Evolutionary conservation across 1,140 invertebrate genomes (phyloP).

Genomic region (Piezodorus guildinii): DNA sequence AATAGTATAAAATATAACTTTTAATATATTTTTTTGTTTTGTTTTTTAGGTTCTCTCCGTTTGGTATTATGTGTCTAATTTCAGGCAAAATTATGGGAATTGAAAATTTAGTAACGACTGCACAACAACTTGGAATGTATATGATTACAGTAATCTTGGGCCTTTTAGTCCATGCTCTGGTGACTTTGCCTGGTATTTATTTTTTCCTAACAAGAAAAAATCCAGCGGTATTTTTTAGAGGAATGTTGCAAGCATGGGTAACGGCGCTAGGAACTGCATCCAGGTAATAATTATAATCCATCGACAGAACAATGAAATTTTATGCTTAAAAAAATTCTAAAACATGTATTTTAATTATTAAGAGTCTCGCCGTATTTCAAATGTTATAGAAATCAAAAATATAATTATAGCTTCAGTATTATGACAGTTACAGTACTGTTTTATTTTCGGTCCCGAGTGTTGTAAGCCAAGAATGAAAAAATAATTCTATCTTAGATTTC

Average conservation of each 20-base stretch:
- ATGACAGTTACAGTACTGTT: too few relatives aligned
- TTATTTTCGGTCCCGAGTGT: too few relatives aligned
- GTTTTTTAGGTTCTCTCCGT: constrained; percentile 48
- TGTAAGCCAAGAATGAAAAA: too few relatives aligned
- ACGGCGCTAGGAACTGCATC: constrained; percentile 57
- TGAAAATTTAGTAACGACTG: constrained; percentile 46
- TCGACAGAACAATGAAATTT: background rate
- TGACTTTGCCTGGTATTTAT: constrained; percentile 50
- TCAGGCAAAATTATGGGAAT: constrained; percentile 54
- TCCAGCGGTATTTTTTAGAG: constrained; percentile 47
- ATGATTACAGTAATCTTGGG: constrained; percentile 53
- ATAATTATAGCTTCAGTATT: too few relatives aligned
- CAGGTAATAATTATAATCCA: constrained; percentile 36
- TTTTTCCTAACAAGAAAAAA: constrained; percentile 49
- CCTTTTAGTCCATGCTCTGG: constrained; percentile 48
- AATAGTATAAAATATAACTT: too few relatives aligned
- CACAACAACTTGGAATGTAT: constrained; percentile 50
- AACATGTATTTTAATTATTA: background rate
- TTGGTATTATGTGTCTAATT: constrained; percentile 58
- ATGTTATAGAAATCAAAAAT: too few relatives aligned
- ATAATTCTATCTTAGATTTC: too few relatives aligned
- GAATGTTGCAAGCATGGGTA: constrained; percentile 50
- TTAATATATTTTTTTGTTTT: too few relatives aligned
- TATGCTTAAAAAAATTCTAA: background rate
- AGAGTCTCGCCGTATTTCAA: too few relatives aligned